Base-by-base conservation (phyloP, 1,140 invertebrate genomes). In the Antheraea mylitta region DNA sequence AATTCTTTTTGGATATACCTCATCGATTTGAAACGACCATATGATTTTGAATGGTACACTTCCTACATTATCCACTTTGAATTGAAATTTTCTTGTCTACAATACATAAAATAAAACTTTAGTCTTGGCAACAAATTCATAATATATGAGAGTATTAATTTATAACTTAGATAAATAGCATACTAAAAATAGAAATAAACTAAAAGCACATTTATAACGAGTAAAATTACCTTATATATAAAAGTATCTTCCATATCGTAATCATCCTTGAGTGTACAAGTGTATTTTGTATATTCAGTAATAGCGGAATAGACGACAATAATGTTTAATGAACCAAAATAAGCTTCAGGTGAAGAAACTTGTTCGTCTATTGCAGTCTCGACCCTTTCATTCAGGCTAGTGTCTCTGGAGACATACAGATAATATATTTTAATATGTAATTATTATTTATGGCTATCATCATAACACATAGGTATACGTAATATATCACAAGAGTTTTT, bases 11-110 rank as follows among this genome's bases (percentile, higher is more conserved):
- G 89, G 89, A 69, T 81, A 91, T 71, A 87, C 83, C 10, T 90
- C 87, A 18, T 90, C 88, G 30, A 90, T 82, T 66, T 78, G 69
- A 75, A 91, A 90, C 66, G 65, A 83, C 88, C 88, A 91, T 9
- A 67, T 9, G 60, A 88, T 79, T 82, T 89, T 91, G 75, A 91
- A 72, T 4, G 83, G 78, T 22, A 91, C 89, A 65, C 76, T 85
- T 18, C 89, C 85, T 30, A 71, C 77, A 73, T 91, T 91, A 75
- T 80, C 68, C 7, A 90, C 75, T 42, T 79, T 78, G 48, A 91
- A 91, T 38, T 71, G 72, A 66, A 89, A 86, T 22, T 66, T 70
- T 75, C 83, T 80, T 62, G 72, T 82, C 89, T 91, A 71, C 37
- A 76, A 42, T 11, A 11, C 11, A 42, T 4, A 75, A 71, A 18